Conservation (phyloP, 2,797 vertebrate genomes). For the Emydoidea blandingii region DNA sequence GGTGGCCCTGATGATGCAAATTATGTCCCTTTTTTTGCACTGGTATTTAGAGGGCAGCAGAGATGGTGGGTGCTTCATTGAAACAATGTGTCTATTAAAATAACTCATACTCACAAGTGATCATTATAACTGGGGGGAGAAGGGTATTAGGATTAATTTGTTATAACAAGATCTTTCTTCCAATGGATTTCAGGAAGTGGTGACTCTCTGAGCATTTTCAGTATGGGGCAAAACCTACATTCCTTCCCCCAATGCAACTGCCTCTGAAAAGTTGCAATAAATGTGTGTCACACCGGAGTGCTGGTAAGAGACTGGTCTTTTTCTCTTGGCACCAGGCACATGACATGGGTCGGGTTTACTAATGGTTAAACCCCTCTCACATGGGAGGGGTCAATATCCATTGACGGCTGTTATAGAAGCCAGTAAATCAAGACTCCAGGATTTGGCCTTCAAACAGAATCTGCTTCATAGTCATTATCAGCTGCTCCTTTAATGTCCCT, state of each 20-base stretch:
- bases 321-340: neutral
- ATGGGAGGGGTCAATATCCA: too few species aligned
- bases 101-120: slow-evolving; percentile 12
- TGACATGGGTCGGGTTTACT: neutral
- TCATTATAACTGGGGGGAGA: slow-evolving; percentile 1
- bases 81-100: slow-evolving; percentile 43
- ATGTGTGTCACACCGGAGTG: accelerated
- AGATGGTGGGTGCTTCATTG: slow-evolving; percentile 54
- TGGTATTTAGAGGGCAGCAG: slow-evolving; percentile 48
- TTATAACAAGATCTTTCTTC: neutral
- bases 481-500: neutral
- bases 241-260: neutral
- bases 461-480: neutral
- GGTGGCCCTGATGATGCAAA: neutral
- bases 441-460: neutral
- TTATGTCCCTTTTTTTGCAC: neutral
- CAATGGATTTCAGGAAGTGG: neutral
- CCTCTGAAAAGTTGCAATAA: neutral
- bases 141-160: neutral
- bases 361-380: neutral
- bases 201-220: neutral
- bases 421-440: neutral
- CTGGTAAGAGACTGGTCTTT: neutral
- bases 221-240: accelerated
- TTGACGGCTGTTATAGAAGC: neutral